Evolutionary conservation across 2,888 invertebrate species (phyloP).

Genomic region (Watsonalla binaria): DNA sequence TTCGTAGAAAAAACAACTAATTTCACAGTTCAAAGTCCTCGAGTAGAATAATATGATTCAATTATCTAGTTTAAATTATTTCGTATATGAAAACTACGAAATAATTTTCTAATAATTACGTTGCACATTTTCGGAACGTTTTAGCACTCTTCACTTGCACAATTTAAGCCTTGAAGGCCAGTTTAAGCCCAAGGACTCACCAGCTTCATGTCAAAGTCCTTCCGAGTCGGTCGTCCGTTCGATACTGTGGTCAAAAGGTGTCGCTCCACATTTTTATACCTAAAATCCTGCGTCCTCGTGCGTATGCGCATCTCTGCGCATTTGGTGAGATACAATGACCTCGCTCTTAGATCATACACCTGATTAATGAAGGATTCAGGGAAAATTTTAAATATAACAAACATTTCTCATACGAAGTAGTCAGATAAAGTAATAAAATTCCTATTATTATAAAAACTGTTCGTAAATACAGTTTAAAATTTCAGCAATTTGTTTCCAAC

Average conservation of each 20-base stretch:
- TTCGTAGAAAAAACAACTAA: not conserved
- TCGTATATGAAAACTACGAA: no score
- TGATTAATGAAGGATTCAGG: constrained; percentile 25
- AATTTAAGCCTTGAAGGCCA: constrained; percentile 25
- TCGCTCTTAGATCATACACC: constrained; percentile 44
- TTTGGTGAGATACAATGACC: constrained; percentile 58
- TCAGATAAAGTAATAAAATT: no score
- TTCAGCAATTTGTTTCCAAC: no score
- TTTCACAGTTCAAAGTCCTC: no score
- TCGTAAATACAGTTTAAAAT: no score
- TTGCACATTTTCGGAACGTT: constrained; percentile 6
- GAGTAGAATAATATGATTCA: no score
- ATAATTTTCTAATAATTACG: not conserved
- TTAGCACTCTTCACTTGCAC: constrained; percentile 30
- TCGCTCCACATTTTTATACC: constrained; percentile 66
- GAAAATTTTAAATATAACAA: constrained; percentile 13
- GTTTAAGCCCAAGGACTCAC: constrained; percentile 66
- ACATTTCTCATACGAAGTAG: not conserved
- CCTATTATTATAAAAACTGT: no score
- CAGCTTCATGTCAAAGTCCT: constrained; percentile 72
- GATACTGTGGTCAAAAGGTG: constrained; percentile 60
- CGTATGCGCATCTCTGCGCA: constrained; percentile 46
- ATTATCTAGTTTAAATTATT: no score
- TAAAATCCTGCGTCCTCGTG: constrained; percentile 58
- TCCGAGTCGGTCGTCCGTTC: constrained; percentile 53